Evolutionary conservation across 1,140 invertebrate species (phyloP).

Genomic region (Achatina immaculata): DNA sequence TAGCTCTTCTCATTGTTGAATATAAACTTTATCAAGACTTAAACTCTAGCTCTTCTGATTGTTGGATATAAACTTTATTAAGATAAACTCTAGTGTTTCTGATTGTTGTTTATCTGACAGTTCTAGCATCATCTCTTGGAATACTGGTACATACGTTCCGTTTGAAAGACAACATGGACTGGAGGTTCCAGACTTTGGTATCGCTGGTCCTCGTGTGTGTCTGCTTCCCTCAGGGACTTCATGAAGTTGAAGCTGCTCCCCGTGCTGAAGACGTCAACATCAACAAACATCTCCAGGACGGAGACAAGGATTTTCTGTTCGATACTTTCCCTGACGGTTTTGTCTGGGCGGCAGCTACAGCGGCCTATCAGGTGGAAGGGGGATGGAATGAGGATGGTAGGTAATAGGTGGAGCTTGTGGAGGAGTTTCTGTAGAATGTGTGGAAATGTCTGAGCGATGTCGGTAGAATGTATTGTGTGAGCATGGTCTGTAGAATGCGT

Average conservation of each 20-base stretch:
- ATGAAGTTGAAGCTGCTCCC: not conserved
- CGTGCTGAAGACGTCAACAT: not conserved
- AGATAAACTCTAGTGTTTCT: no score
- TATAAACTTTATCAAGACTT: no score
- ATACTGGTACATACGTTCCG: no score
- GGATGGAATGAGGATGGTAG: constrained; percentile 63
- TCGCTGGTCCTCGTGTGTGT: not conserved
- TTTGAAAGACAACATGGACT: not conserved
- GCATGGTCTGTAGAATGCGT: no score
- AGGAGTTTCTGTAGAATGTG: no score
- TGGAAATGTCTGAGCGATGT: no score
- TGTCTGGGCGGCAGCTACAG: constrained; percentile 69
- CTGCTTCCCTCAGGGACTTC: not conserved
- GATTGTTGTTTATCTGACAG: no score
- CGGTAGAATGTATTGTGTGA: not conserved
- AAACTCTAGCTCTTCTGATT: no score
- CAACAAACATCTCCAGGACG: constrained; percentile 9
- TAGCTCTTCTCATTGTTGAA: no score
- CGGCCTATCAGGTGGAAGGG: constrained; percentile 65
- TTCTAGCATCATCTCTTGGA: no score
- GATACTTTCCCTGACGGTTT: constrained; percentile 66
- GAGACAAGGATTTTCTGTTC: constrained; percentile 34
- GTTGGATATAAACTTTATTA: no score
- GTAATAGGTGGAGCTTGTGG: constrained; percentile 44
- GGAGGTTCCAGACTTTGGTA: not conserved